These are phyloP conservation scores for Strix aluco DNA, from an alignment of 2,113 vertebrate genomes.

Conservation along the genomic window DNA sequence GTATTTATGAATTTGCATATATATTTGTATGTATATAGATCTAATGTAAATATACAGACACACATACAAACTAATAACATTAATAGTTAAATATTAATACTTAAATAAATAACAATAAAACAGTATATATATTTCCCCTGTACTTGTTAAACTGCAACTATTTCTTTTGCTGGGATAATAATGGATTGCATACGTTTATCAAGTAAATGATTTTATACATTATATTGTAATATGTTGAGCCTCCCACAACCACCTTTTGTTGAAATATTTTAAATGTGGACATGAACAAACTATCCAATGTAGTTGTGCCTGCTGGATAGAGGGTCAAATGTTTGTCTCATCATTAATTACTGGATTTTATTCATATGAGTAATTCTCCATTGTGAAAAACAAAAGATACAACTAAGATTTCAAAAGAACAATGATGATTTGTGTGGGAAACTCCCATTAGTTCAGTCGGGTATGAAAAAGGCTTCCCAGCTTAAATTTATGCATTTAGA, in stretches of 20 bases:
- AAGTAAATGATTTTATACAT: background rate
- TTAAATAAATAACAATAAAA: background rate
- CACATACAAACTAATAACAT: background rate
- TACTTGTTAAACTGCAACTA: background rate
- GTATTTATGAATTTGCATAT: background rate
- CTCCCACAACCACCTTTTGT: background rate
- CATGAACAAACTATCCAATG: background rate
- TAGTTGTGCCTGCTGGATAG: background rate
- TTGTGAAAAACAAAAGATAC: slow-evolving; percentile 63
- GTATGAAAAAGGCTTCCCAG: slow-evolving; percentile 9
- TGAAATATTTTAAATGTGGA: background rate
- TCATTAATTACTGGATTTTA: slow-evolving; percentile 54
- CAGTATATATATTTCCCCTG: background rate
- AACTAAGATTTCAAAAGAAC: slow-evolving; percentile 61
- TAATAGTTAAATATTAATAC: background rate
- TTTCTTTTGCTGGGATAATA: background rate
- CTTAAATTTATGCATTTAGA: slow-evolving; percentile 31
- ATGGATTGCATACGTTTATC: background rate
- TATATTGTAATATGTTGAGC: background rate
- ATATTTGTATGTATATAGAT: background rate
- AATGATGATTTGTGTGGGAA: slow-evolving; percentile 56
- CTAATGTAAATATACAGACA: background rate
- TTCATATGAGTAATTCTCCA: slow-evolving; percentile 53
- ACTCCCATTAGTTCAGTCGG: slow-evolving; percentile 40
- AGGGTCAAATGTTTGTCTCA: background rate